Conservation (phyloP, 2,888 invertebrate genomes). For the Acanthococcus lagerstroemiae region DNA sequence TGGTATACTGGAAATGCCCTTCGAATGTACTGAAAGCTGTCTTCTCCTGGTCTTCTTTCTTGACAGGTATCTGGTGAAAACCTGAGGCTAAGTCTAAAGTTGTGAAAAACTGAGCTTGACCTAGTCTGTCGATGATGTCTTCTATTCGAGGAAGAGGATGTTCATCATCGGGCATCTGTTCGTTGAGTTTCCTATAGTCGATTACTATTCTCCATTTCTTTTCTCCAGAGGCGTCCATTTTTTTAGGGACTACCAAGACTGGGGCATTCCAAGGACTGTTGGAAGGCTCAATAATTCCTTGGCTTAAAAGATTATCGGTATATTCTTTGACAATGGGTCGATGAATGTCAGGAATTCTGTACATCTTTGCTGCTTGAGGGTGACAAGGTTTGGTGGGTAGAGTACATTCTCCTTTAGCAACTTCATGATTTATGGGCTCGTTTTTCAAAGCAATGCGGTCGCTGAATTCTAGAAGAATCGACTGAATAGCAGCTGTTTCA, state of each 20-base stretch:
- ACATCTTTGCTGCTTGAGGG: neutral
- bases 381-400: too few species aligned
- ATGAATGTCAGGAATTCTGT: neutral
- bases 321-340: too few species aligned
- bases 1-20: constrained; percentile 36
- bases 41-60: neutral
- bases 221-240: too few species aligned
- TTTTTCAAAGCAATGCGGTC: too few species aligned
- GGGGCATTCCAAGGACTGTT: too few species aligned
- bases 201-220: constrained; percentile 37
- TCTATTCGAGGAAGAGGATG: constrained; percentile 36
- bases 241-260: too few species aligned
- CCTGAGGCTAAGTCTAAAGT: constrained; percentile 38
- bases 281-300: too few species aligned
- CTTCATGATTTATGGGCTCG: too few species aligned
- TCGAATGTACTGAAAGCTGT: constrained; percentile 17
- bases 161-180: neutral
- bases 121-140: constrained; percentile 37
- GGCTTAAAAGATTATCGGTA: too few species aligned
- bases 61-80: constrained; percentile 37
- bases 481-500: too few species aligned
- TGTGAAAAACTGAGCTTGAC: constrained; percentile 36
- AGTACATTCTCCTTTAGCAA: neutral
- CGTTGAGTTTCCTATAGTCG: constrained; percentile 32
- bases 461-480: too few species aligned